Evolutionary conservation across 2,888 invertebrate species (phyloP).

Genomic region (Machimus rusticus): DNA sequence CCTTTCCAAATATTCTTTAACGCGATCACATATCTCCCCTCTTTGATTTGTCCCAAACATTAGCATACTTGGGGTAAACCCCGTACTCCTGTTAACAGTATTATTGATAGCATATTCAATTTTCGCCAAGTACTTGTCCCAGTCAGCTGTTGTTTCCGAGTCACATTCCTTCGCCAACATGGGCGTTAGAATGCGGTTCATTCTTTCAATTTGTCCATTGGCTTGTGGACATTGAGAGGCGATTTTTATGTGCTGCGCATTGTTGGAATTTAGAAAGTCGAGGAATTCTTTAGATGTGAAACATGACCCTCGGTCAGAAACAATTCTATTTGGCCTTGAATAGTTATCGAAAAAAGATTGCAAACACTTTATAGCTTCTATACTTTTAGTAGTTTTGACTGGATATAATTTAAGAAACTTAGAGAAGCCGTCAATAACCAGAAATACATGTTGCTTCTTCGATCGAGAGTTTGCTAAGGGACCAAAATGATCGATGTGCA

Average conservation of each 20-base stretch:
- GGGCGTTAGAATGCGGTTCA: constrained; percentile 6
- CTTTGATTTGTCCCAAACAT: neutral
- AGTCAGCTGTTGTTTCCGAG: neutral
- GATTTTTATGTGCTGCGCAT: constrained; percentile 38
- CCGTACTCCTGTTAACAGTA: constrained; percentile 50
- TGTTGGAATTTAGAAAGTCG: neutral
- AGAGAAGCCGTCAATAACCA: constrained; percentile 57
- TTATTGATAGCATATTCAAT: constrained; percentile 52
- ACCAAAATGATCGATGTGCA: constrained; percentile 44
- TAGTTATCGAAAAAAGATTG: constrained; percentile 43
- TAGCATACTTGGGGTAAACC: neutral
- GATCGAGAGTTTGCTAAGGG: constrained; percentile 54
- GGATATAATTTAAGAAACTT: constrained; percentile 55
- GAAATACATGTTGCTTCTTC: constrained; percentile 55
- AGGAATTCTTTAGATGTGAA: constrained; percentile 49
- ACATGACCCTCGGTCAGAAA: constrained; percentile 57
- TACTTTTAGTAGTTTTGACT: constrained; percentile 52
- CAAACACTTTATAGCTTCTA: constrained; percentile 47
- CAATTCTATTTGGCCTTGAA: constrained; percentile 51
- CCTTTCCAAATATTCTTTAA: neutral
- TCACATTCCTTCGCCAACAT: constrained; percentile 42
- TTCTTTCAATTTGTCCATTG: constrained; percentile 40
- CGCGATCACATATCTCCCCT: constrained; percentile 5
- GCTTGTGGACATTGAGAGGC: constrained; percentile 37
- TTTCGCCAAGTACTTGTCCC: constrained; percentile 44